Evolutionary conservation across 2,113 vertebrate species (phyloP).

Genomic region (Ondatra zibethicus): DNA sequence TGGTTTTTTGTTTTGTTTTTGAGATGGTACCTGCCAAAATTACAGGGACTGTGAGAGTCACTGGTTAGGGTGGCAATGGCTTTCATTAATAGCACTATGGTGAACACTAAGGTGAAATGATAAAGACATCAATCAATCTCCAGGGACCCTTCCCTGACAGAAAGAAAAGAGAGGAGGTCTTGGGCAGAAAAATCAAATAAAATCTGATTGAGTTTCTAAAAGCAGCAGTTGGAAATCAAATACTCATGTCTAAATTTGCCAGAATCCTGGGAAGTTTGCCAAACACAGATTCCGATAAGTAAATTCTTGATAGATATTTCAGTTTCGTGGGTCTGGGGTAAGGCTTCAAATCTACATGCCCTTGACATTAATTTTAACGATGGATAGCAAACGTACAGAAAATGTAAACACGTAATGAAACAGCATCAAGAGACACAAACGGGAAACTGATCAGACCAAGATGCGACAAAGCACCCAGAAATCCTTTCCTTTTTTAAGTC

Average conservation of each 20-base stretch:
- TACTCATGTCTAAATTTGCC: neutral
- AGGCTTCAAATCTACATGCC: neutral
- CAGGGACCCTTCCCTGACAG: neutral
- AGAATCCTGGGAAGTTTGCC: neutral
- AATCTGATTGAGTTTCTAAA: neutral
- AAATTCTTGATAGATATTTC: neutral
- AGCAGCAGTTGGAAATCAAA: neutral
- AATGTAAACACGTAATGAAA: neutral
- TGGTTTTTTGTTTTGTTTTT: constrained; percentile 19
- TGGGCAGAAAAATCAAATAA: neutral
- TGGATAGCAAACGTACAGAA: neutral
- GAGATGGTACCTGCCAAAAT: neutral
- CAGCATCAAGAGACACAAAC: neutral
- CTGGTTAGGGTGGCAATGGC: neutral
- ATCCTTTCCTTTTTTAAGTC: neutral
- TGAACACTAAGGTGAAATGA: neutral
- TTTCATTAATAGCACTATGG: neutral
- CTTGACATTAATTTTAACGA: neutral
- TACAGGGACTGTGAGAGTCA: neutral
- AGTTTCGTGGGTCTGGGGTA: constrained; percentile 19
- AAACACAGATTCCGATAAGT: neutral
- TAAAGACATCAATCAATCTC: neutral
- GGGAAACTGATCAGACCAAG: neutral
- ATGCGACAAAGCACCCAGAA: neutral
- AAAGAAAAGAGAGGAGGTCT: constrained; percentile 8